phyloP scores from a whole-genome alignment of 2,797 vertebrate genomes.

The Hippoglossus hippoglossus region DNA sequence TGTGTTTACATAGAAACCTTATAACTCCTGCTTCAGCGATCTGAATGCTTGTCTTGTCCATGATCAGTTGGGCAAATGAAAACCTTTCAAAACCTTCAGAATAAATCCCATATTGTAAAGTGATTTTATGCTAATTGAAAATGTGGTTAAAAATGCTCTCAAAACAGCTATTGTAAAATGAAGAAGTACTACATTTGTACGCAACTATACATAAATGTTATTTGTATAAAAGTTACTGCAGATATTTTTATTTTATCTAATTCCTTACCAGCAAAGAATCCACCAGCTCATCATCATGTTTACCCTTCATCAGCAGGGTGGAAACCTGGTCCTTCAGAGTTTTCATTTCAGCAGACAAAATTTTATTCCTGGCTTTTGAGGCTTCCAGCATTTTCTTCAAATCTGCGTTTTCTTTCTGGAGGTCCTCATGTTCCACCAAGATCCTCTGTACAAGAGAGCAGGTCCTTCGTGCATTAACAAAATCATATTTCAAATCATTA shows the following conservation, averaged over 20 bases:
- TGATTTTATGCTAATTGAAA: no score
- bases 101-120: not conserved
- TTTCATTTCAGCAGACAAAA: constrained; percentile 87
- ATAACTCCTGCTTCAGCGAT: not conserved
- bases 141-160: no score
- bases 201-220: no score
- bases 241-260: no score
- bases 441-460: constrained; percentile 83
- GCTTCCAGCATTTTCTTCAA: constrained; percentile 87
- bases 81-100: not conserved
- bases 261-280: constrained; percentile 88
- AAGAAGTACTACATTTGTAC: not conserved
- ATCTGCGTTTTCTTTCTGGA: constrained; percentile 87
- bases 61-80: not conserved
- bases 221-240: no score
- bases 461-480: not conserved
- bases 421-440: constrained; percentile 77
- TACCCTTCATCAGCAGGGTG: constrained; percentile 90
- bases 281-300: constrained; percentile 91
- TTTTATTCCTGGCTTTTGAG: constrained; percentile 87
- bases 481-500: not conserved
- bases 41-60: constrained; percentile 2
- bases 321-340: constrained; percentile 86
- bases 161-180: not conserved
- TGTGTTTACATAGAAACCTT: no score